Conservation (phyloP, 2,113 vertebrate species). For the Bothrops jararaca region DNA sequence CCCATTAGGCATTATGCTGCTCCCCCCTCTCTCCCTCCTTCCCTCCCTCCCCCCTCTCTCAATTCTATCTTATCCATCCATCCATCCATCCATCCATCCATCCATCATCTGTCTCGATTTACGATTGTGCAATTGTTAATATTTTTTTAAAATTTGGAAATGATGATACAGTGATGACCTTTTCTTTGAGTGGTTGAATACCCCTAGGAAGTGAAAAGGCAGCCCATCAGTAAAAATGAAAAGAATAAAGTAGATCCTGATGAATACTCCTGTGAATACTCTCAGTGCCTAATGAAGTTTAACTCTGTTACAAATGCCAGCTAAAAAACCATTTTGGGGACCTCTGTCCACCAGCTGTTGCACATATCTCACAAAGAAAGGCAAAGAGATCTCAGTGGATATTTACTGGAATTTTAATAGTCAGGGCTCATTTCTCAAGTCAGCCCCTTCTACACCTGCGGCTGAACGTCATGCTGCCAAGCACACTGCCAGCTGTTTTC, state of each 20-base stretch:
- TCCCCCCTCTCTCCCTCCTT: no score
- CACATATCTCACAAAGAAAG: background rate
- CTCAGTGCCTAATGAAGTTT: background rate
- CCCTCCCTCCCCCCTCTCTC: no score
- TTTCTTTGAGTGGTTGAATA: background rate
- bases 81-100: no score
- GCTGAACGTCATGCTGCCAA: background rate
- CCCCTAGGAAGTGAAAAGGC: background rate
- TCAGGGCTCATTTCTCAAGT: background rate
- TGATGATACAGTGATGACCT: background rate
- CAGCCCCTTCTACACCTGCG: background rate
- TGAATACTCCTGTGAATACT: background rate
- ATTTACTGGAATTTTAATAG: background rate
- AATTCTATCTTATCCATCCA: background rate
- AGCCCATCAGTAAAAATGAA: background rate
- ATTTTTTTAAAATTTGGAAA: background rate
- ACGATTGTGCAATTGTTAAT: background rate
- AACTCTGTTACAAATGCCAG: background rate
- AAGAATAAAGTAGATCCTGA: background rate
- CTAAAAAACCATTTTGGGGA: background rate
- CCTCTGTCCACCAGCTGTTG: background rate
- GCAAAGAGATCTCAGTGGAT: background rate
- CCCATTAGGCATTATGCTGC: no score
- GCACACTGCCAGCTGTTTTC: background rate
- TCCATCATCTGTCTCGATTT: background rate